Base-by-base conservation (phyloP, 2,113 vertebrate species). In the Eidolon helvum region DNA sequence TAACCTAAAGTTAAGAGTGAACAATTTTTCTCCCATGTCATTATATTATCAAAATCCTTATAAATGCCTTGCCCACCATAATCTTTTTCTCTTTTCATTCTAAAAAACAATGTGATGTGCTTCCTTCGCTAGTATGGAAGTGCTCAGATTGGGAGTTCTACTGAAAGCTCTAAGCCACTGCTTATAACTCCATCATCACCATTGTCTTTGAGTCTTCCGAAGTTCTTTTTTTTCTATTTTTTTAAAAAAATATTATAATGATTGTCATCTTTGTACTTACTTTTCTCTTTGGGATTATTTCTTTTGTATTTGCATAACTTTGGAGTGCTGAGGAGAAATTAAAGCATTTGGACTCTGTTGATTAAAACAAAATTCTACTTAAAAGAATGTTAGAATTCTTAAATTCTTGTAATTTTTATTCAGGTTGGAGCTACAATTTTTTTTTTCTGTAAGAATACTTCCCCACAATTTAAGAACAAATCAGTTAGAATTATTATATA, bases 341-440 rank as follows among this genome's bases (percentile, higher is more conserved):
- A 83, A 95, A 94, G 69, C 63, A 84, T 40, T 65, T 59, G 53
- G 50, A 45, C 66, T 28, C 45, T 86, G 48, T 90, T 66, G 48
- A 94, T 78, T 82, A 86, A 93, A 71, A 79, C 38, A 94, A 95
- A 96, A 90, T 96, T 53, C 89, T 53, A 61, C 75, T 80, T 69
- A 57, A 83, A 96, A 83, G 35, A 92, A 91, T 26, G 12, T 78
- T 94, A 72, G 24, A 84, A 93, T 94, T 75, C 66, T 93, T 93
- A 88, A 78, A 22, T 89, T 79, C 61, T 93, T 86, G 59, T 33
- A 77, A 83, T 89, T 93, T 94, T 94, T 96, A 91, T 83, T 87
- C 83, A 89, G 50, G 5, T 75, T 91, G 50, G 24, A 21, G 28
- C 57, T 96, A 94, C 11, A 93, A 19, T 18, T 89, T 75, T 96